phyloP scores from a whole-genome alignment of 2,888 invertebrate species.

The Nymphalis c-album region DNA sequence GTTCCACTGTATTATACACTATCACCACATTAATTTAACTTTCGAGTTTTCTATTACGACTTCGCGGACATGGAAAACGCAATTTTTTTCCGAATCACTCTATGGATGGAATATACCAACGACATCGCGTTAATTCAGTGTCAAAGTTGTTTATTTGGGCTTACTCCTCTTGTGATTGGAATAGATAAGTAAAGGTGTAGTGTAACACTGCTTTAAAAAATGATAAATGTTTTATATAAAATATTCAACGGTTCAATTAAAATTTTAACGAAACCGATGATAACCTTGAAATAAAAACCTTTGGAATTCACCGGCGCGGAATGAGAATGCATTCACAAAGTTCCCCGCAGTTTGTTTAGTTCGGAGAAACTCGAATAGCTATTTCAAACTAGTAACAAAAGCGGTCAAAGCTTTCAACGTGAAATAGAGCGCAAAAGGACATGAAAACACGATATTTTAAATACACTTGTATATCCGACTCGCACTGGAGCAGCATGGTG shows the following conservation, averaged over 20 bases:
- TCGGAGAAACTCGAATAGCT: slow-evolving; percentile 12
- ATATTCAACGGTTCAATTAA: not conserved
- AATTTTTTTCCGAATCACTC: no score
- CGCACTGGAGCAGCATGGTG: no score
- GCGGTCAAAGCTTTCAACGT: slow-evolving; percentile 5
- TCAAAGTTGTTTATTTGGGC: no score
- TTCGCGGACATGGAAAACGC: no score
- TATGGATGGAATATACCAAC: no score
- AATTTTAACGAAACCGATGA: not conserved
- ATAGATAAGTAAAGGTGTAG: no score
- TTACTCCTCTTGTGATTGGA: no score
- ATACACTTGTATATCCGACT: not conserved
- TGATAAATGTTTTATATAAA: not conserved
- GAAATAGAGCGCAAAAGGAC: slow-evolving; percentile 8
- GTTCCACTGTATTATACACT: no score
- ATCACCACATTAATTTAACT: no score
- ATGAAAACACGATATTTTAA: slow-evolving; percentile 7
- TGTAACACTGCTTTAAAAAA: not conserved
- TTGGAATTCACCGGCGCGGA: slow-evolving; percentile 39
- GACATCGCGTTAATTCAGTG: no score
- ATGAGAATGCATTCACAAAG: slow-evolving; percentile 15
- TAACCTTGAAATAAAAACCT: slow-evolving; percentile 1
- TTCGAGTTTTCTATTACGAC: no score
- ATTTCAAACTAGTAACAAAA: slow-evolving; percentile 8
- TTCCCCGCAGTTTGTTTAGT: slow-evolving; percentile 14